A percentile compares a stretch with the other conserved stretches of the same genome.
Conservation (phyloP, 2,888 invertebrate genomes). For the Chaetoderma sp. region DNA sequence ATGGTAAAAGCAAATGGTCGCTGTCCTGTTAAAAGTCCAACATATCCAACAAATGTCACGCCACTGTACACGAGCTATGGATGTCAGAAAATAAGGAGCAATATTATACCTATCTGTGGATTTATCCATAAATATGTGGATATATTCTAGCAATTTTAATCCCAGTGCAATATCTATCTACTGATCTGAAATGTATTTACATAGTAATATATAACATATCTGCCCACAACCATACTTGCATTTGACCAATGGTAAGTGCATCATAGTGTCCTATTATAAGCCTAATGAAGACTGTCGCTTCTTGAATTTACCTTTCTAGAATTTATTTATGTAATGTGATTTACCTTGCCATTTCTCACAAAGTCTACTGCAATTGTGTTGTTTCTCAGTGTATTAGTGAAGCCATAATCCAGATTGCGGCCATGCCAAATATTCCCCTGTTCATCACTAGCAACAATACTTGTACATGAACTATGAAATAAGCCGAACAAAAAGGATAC, state of each 20-base stretch:
- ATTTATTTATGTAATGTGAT: too few relatives aligned
- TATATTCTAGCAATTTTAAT: too few relatives aligned
- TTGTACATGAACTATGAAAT: slow-evolving; percentile 62
- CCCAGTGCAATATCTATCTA: too few relatives aligned
- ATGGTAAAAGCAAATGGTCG: slow-evolving; percentile 52
- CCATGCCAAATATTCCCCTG: slow-evolving; percentile 65
- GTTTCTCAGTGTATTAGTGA: slow-evolving; percentile 52
- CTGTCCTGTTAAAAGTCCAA: slow-evolving; percentile 61
- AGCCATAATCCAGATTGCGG: slow-evolving; percentile 67
- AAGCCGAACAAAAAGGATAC: background rate
- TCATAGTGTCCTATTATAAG: too few relatives aligned
- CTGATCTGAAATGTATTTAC: too few relatives aligned
- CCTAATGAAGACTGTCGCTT: too few relatives aligned
- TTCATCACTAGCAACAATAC: slow-evolving; percentile 66
- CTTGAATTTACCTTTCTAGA: too few relatives aligned
- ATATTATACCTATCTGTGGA: background rate
- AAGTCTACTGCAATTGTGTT: slow-evolving; percentile 53
- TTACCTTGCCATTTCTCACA: slow-evolving; percentile 52
- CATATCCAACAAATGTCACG: slow-evolving; percentile 55
- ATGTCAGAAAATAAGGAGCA: background rate
- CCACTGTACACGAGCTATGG: slow-evolving; percentile 53
- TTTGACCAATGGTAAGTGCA: too few relatives aligned
- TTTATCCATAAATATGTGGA: too few relatives aligned
- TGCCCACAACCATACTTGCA: too few relatives aligned
- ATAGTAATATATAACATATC: too few relatives aligned